phyloP scores from a whole-genome alignment of 2,797 vertebrate species.

The Sphaeramia orbicularis region DNA sequence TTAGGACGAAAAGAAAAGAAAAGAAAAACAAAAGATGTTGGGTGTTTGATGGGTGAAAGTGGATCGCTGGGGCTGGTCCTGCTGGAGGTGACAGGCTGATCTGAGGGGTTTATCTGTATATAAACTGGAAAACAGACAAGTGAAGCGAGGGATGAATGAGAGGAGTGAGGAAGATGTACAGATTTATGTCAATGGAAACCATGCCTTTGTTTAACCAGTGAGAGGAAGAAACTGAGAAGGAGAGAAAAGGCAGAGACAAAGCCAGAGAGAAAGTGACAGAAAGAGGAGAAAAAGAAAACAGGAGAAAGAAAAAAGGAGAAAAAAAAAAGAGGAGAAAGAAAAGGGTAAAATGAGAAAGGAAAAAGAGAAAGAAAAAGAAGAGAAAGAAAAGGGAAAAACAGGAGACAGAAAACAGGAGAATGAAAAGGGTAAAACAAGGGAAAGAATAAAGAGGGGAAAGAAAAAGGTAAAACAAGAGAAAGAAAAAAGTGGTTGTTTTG shows the following conservation, averaged over 20 bases:
- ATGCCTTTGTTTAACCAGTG: conserved; percentile 7
- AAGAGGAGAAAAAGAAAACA: too few species aligned
- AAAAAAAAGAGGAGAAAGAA: too few species aligned
- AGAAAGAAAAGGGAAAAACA: too few species aligned
- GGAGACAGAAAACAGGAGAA: background rate
- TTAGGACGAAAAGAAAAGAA: conserved; percentile 46
- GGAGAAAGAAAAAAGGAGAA: background rate
- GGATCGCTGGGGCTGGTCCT: too few species aligned
- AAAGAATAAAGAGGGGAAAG: too few species aligned
- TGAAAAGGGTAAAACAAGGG: too few species aligned
- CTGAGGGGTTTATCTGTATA: background rate
- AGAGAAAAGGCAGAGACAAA: too few species aligned
- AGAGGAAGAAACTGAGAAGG: background rate
- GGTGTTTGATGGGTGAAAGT: conserved; percentile 60
- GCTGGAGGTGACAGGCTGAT: too few species aligned
- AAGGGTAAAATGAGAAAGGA: background rate
- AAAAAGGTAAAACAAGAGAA: too few species aligned
- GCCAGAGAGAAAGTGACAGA: too few species aligned
- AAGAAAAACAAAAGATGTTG: conserved; percentile 11
- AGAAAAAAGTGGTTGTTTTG: too few species aligned
- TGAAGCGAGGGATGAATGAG: conserved; percentile 20
- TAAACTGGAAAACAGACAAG: conserved; percentile 41
- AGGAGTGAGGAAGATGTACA: conserved; percentile 11
- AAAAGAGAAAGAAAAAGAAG: background rate
- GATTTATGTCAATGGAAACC: conserved; percentile 29